Base-by-base conservation (phyloP, 2,113 vertebrate genomes). In the Corynorhinus townsendii region DNA sequence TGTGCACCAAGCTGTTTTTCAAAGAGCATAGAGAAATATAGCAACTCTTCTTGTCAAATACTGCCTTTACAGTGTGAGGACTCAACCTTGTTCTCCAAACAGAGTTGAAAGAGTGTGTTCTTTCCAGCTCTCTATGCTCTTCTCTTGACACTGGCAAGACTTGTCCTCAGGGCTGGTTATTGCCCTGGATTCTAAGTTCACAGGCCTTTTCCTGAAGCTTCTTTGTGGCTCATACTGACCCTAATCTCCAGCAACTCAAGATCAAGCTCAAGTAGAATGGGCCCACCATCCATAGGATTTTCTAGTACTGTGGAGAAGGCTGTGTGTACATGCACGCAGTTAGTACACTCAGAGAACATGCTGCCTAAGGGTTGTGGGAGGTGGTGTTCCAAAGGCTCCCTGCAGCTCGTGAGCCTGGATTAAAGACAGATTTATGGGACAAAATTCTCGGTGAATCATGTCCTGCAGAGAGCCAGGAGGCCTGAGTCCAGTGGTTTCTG, bases 341-440 rank as follows among this genome's bases (percentile, higher is more conserved):
- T 85, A 77, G 22, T 71, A 75, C 7, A 11, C 47, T 79, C 71
- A 38, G 47, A n/a, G 80, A 79, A 5, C 35, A 7, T 28, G 56
- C 9, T 91, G 4, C 52, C 71, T 84, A 66, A 71, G 49, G 64
- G 24, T 24, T 45, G 3, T n/a, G 14, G 54, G 75, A 85, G 33
- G 11, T 47, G 35, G 1, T 68, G n/a, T 69, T 93, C 35, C n/a
- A 52, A 84, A 89, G 49, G 17, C 54, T 94, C 79, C 56, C 43
- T 77, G 11, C 4, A 47, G 68, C 69, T 80, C 28, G 4, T 9
- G 40, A 86, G 11, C 54, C 35, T 93, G 43, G 28, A 64, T 84
- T 84, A 83, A 89, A 83, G 26, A 12, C 56, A 94, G 26, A 24
- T 72, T 94, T 43, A 30, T 62, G 68, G 45, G 20, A 82, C 47